Conservation (phyloP, 64 coral and sea anemone genomes). For the Montipora efflorescens region DNA sequence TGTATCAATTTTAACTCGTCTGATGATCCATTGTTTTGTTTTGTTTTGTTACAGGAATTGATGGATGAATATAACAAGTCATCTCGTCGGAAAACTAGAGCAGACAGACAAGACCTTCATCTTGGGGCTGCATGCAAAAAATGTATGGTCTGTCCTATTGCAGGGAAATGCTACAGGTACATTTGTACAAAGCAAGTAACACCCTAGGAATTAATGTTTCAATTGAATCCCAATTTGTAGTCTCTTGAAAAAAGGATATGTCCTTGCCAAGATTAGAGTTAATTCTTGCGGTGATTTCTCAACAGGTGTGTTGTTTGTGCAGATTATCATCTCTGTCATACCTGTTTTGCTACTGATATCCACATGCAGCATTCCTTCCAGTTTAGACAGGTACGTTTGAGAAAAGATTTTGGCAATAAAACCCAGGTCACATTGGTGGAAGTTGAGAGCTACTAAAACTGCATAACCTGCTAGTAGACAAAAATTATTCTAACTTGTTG, state of each 20-base stretch:
- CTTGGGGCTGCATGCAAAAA: conserved; percentile 84
- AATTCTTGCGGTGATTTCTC: background rate
- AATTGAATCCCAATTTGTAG: background rate
- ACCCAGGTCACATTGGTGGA: too few species aligned
- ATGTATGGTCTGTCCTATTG: conserved; percentile 86
- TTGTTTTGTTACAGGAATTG: conserved; percentile 62
- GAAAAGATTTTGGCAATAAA: too few species aligned
- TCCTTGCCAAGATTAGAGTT: background rate
- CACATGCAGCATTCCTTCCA: conserved; percentile 94
- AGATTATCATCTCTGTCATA: conserved; percentile 96
- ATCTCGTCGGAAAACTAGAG: conserved; percentile 86
- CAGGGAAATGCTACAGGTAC: conserved; percentile 97
- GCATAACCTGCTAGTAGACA: too few species aligned
- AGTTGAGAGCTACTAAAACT: too few species aligned
- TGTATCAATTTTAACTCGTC: background rate
- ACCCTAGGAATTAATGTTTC: too few species aligned
- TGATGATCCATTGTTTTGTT: background rate
- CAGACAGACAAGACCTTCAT: conserved; percentile 95
- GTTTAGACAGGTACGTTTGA: conserved; percentile 83
- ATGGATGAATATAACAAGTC: conserved; percentile 89
- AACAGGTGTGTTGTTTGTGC: conserved; percentile 94
- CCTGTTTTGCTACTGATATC: conserved; percentile 86
- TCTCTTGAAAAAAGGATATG: background rate
- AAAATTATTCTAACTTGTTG: too few species aligned
- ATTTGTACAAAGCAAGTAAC: too few species aligned